A percentile compares a stretch with the other conserved stretches of the same genome.
Evolutionary conservation across 2,797 vertebrate species (phyloP).

Genomic region (Dallia pectoralis): DNA sequence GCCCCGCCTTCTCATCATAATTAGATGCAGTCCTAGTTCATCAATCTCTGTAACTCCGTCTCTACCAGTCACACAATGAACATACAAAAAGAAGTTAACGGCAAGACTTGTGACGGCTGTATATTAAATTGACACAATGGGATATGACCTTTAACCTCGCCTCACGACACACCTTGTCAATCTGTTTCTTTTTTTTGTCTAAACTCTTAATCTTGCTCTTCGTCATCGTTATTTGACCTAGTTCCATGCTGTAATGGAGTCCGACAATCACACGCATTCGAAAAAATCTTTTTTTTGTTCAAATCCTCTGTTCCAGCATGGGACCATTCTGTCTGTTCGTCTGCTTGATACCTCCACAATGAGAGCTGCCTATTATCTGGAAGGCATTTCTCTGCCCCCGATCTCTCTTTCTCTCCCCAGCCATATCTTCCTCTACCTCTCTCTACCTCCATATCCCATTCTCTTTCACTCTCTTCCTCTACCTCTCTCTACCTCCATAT

Average conservation of each 20-base stretch:
- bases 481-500: slow-evolving; percentile 5
- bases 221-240: not conserved
- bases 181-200: not conserved
- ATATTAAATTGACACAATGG: not conserved
- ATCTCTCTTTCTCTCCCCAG: slow-evolving; percentile 28
- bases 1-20: not conserved
- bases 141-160: not conserved
- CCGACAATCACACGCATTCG: too few species aligned
- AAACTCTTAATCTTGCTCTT: not conserved
- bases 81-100: not conserved
- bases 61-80: not conserved
- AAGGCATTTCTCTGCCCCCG: not conserved
- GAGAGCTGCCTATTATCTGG: too few species aligned
- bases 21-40: not conserved
- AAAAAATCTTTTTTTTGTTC: too few species aligned
- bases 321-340: too few species aligned
- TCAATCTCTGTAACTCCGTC: not conserved
- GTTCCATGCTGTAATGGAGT: not conserved
- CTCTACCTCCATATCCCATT: slow-evolving; percentile 26
- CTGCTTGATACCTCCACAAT: too few species aligned
- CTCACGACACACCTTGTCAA: not conserved
- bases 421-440: slow-evolving; percentile 15
- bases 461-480: slow-evolving; percentile 2
- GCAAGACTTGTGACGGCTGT: not conserved
- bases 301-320: too few species aligned